phyloP scores from a whole-genome alignment of 2,113 vertebrate species.

The Microcebus ravelobensis region DNA sequence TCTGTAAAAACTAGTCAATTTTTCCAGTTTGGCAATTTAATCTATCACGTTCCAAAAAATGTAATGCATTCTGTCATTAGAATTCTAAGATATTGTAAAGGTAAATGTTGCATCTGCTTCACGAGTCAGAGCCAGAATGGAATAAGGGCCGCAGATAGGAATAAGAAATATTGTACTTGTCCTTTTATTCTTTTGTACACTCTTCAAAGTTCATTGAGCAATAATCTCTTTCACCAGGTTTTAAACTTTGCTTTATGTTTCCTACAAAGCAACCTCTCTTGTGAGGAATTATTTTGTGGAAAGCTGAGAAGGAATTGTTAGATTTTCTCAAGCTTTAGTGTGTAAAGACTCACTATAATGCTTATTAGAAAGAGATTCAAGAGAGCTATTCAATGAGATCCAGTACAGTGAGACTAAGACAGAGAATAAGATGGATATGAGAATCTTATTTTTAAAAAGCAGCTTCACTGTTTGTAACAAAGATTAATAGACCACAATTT shows the following conservation, averaged over 20 bases:
- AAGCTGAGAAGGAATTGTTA: background rate
- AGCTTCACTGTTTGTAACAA: background rate
- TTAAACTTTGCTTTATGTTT: background rate
- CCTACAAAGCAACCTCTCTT: background rate
- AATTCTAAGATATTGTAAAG: background rate
- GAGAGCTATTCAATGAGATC: background rate
- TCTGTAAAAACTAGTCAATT: background rate
- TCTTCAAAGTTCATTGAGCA: background rate
- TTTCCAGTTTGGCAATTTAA: background rate
- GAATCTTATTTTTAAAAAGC: background rate
- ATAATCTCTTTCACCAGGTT: background rate
- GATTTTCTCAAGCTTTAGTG: background rate
- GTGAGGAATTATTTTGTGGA: background rate
- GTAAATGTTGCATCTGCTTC: background rate
- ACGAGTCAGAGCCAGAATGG: background rate
- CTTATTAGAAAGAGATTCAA: background rate
- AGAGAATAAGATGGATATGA: background rate
- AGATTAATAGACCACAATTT: background rate
- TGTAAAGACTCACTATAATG: background rate
- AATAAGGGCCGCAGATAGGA: background rate
- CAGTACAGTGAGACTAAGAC: background rate
- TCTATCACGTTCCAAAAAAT: background rate
- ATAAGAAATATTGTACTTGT: background rate
- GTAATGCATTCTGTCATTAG: background rate
- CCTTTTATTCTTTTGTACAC: background rate